Conservation (phyloP, 2,797 vertebrate genomes). For the Emydoidea blandingii region DNA sequence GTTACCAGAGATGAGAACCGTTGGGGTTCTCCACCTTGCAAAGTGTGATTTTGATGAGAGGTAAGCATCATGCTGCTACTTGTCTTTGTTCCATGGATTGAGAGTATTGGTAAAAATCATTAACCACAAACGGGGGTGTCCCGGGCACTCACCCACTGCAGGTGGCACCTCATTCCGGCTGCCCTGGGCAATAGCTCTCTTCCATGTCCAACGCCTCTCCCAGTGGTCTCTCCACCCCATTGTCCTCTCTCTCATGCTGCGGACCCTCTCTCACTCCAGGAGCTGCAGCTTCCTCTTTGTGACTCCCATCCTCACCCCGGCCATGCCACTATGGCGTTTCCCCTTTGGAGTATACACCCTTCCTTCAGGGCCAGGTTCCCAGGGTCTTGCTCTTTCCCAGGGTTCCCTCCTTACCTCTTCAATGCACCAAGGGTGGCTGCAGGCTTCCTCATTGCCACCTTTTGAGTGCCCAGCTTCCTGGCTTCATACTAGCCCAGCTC, state of each 20-base stretch:
- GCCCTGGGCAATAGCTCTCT: not conserved
- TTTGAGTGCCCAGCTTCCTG: not conserved
- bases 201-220: no score
- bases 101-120: not conserved
- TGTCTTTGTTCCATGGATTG: not conserved
- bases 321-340: not conserved
- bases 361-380: not conserved
- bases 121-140: not conserved
- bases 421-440: not conserved
- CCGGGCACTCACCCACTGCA: not conserved
- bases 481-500: not conserved
- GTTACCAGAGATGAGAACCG: not conserved
- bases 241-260: no score
- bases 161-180: not conserved
- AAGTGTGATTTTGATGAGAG: no score
- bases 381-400: not conserved
- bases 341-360: no score
- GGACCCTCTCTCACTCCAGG: no score
- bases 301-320: no score
- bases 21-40: no score
- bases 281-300: not conserved
- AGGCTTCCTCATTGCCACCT: not conserved
- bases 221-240: no score
- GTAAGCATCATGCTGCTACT: not conserved
- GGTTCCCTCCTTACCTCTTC: not conserved